These are phyloP conservation scores for Turnix velox DNA, from an alignment of 2,113 vertebrate genomes.

Conservation along the genomic window DNA sequence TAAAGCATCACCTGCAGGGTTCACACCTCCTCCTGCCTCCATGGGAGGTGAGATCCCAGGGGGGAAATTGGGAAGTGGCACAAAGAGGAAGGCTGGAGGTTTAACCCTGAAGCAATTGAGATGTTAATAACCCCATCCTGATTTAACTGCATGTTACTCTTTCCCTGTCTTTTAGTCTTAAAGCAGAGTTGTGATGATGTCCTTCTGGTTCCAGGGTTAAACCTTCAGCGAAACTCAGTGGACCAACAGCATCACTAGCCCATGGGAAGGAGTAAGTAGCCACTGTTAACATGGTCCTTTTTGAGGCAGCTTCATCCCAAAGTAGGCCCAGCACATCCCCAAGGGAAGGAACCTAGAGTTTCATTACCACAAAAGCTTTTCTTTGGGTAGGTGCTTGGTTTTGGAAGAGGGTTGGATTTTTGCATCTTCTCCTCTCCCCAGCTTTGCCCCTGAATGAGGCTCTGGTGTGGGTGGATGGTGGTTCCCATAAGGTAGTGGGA, in stretches of 20 bases:
- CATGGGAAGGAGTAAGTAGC: background rate
- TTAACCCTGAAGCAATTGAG: background rate
- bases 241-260: rapidly evolving
- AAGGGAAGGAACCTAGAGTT: background rate
- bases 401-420: background rate
- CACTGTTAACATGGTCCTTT: rapidly evolving
- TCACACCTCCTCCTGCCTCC: rapidly evolving
- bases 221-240: rapidly evolving
- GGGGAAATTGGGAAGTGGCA: background rate
- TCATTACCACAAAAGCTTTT: background rate
- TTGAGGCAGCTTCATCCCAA: background rate
- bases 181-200: background rate
- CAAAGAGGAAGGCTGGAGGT: background rate
- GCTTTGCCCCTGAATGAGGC: background rate
- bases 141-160: background rate
- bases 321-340: background rate
- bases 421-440: rapidly evolving
- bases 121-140: too few species aligned
- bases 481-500: background rate
- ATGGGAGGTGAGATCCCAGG: background rate
- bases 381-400: background rate
- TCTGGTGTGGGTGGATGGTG: rapidly evolving
- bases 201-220: background rate
- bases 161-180: background rate
- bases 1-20: rapidly evolving